These are phyloP conservation scores for Caenorhabditis uteleia DNA, from an alignment of 2,888 invertebrate species.

Conservation along the genomic window DNA sequence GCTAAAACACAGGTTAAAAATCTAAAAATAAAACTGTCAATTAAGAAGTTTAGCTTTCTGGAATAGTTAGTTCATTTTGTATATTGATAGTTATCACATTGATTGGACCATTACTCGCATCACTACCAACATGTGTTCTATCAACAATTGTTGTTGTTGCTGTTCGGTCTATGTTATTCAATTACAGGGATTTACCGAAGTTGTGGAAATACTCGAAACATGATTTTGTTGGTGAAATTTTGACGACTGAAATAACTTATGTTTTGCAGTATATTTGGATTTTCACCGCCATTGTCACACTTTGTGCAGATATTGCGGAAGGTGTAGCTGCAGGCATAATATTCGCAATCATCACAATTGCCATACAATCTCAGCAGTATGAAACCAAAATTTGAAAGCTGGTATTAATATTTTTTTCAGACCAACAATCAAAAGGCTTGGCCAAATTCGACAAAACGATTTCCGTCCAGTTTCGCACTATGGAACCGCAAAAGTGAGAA, in stretches of 20 bases:
- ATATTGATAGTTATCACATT: slow-evolving; percentile 82
- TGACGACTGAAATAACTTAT: neutral
- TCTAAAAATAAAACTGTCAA: neutral
- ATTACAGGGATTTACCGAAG: slow-evolving; percentile 77
- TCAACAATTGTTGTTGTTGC: slow-evolving; percentile 71
- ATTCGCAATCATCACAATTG: slow-evolving; percentile 80
- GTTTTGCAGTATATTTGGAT: slow-evolving; percentile 77
- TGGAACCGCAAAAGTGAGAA: slow-evolving; percentile 18
- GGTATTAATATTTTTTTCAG: slow-evolving; percentile 19
- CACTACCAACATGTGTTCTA: slow-evolving; percentile 77
- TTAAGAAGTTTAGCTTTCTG: slow-evolving; percentile 75
- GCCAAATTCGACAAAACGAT: slow-evolving; percentile 18
- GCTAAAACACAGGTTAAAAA: slow-evolving; percentile 38
- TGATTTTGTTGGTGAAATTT: slow-evolving; percentile 76
- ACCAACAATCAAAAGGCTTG: slow-evolving; percentile 23
- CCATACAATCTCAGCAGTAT: slow-evolving; percentile 36
- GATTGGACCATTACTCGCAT: slow-evolving; percentile 86
- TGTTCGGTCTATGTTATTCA: slow-evolving; percentile 73
- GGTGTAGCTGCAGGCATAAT: slow-evolving; percentile 80
- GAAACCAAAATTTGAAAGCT: neutral
- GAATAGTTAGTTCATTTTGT: slow-evolving; percentile 80
- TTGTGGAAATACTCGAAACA: slow-evolving; percentile 81
- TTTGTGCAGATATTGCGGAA: slow-evolving; percentile 81
- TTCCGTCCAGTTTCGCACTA: slow-evolving; percentile 26
- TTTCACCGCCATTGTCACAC: slow-evolving; percentile 79